Conservation (phyloP, 2,888 invertebrate species). For the Phyto melanocephala region DNA sequence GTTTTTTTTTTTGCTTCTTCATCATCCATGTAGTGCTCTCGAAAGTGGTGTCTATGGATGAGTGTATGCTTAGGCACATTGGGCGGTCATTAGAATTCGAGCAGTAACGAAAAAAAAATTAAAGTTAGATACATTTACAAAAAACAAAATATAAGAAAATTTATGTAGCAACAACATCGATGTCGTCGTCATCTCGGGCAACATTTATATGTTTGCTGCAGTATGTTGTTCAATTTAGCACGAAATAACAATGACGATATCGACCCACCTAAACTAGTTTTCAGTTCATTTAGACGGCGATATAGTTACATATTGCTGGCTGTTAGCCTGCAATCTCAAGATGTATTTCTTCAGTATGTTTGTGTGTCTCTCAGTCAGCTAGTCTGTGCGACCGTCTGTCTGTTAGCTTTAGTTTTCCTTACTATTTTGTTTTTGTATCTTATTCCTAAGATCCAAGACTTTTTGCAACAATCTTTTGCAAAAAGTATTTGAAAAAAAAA, state of each 20-base stretch:
- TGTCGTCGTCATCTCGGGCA: constrained; percentile 71
- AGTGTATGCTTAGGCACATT: constrained; percentile 73
- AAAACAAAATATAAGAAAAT: constrained; percentile 61
- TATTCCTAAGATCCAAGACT: constrained; percentile 32
- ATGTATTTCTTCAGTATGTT: constrained; percentile 32
- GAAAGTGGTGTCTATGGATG: constrained; percentile 68
- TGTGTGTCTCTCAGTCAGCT: background rate
- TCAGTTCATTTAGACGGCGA: constrained; percentile 27
- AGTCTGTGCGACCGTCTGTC: background rate
- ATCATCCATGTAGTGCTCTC: constrained; percentile 12
- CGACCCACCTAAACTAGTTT: constrained; percentile 77
- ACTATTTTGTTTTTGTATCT: background rate
- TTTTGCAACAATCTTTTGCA: constrained; percentile 33
- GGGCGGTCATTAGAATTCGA: constrained; percentile 78
- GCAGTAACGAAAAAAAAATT: constrained; percentile 22
- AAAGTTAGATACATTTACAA: background rate
- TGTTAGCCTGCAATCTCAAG: constrained; percentile 12
- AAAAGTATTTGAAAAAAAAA: background rate
- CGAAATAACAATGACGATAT: constrained; percentile 67
- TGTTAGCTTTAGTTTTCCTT: constrained; percentile 12
- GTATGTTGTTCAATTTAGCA: constrained; percentile 60
- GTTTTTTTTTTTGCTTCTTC: background rate
- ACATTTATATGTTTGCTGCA: constrained; percentile 53
- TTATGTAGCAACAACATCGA: constrained; percentile 42
- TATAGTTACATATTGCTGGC: background rate